Evolutionary conservation across 2,113 vertebrate genomes (phyloP).

Genomic region (Sylvietta virens): DNA sequence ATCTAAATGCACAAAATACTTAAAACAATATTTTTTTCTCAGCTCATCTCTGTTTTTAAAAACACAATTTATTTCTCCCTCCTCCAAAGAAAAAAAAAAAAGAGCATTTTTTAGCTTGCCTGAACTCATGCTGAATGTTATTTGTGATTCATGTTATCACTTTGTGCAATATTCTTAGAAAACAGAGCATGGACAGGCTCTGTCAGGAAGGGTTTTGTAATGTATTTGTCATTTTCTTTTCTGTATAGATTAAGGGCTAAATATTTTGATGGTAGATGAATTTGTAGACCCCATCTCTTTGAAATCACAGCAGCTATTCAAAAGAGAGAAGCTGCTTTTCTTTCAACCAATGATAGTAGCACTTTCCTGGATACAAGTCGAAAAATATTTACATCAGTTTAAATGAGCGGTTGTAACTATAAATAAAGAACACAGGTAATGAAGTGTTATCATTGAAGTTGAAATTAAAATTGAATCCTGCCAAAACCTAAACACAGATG

Average conservation of each 20-base stretch:
- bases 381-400: conserved; percentile 38
- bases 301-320: neutral
- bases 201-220: neutral
- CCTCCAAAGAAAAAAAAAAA: neutral
- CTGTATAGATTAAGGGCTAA: neutral
- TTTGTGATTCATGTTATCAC: neutral
- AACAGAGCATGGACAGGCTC: neutral
- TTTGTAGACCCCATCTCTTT: neutral
- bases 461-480: conserved; percentile 63
- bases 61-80: neutral
- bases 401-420: conserved; percentile 24
- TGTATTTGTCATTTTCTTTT: neutral
- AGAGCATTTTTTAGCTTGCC: neutral
- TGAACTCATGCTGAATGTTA: neutral
- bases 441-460: conserved; percentile 45
- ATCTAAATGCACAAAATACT: conserved; percentile 4
- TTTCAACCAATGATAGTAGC: neutral
- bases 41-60: neutral
- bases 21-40: neutral
- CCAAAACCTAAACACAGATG: conserved; percentile 5
- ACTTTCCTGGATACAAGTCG: neutral
- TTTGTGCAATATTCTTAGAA: neutral
- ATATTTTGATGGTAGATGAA: neutral
- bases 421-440: conserved; percentile 43
- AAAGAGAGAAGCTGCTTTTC: neutral